Evolutionary conservation across 2,113 vertebrate genomes (phyloP).

Genomic region (Ifrita kowaldi): DNA sequence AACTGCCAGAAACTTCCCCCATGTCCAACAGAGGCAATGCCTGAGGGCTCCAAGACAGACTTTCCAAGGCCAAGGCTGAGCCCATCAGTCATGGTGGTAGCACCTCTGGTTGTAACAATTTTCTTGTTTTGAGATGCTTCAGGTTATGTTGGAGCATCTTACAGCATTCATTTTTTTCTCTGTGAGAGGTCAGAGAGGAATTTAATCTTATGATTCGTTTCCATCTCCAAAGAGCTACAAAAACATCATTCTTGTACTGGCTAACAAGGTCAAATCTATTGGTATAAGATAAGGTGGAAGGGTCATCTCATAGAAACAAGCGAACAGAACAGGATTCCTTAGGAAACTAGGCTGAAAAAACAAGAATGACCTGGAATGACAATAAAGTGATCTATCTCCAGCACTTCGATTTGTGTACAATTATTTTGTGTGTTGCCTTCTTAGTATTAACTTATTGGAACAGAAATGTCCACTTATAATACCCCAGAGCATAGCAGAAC

Average conservation of each 20-base stretch:
- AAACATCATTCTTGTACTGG: background rate
- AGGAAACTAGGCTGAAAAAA: background rate
- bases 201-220: background rate
- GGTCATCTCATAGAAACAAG: background rate
- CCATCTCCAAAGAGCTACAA: background rate
- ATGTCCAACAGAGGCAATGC: no score
- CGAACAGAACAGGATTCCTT: background rate
- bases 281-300: background rate
- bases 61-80: background rate
- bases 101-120: background rate
- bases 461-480: background rate
- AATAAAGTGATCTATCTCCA: background rate
- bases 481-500: background rate
- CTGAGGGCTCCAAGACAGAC: background rate
- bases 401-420: background rate
- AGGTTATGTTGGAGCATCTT: background rate
- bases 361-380: background rate
- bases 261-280: background rate
- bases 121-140: background rate
- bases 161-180: background rate
- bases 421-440: background rate
- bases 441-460: background rate
- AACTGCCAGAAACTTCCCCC: background rate
- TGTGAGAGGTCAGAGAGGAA: background rate
- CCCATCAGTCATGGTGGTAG: background rate